Evolutionary conservation across 2,797 vertebrate species (phyloP), one percentile per base, ranked within the genome.

Genomic region (Rousettus madagascariensis): DNA sequence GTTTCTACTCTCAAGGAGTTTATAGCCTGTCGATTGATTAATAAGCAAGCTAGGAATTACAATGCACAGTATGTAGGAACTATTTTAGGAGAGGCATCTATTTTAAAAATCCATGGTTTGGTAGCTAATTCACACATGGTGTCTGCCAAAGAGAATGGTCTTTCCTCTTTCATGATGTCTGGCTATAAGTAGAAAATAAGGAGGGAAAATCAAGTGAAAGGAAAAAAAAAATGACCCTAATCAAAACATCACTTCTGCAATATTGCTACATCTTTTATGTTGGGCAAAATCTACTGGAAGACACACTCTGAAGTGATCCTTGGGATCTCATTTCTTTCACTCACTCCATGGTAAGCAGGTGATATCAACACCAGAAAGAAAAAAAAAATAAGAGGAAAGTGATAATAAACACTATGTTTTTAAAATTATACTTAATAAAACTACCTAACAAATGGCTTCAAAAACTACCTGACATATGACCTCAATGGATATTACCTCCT

Each of bases 341-440:
- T 86, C 8, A 22, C 13, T 63, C 24, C 20, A 51, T 24, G 8
- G 82, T 55, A 72, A 28, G 30, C 17, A 57, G 7, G 11, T 51
- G 26, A 57, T 55, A 65, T 88, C 78, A 86, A 86, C 16, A 71
- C 22, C 41, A n/a, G n/a, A n/a, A n/a, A 63, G 74, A 30, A 68
- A 82, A 82, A 92, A 36, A 90, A 78, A 78, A 78, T 24, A 4
- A 83, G 46, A 77, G 26, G 19, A 22, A n/a, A 36, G 13, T 16
- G 11, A 66, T 74, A 63, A 68, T 36, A 26, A 33, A 49, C 20
- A 90, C 13, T 33, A 11, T 72, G 24, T 51, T 86, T 80, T 86
- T 55, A 13, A 69, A 94, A 72, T 79, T 68, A 79, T 86, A 68
- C 36, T 66, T 78, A 26, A 43, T 90, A 80, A 90, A 90, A 74